Evolutionary conservation across 1,140 invertebrate species (phyloP).

Genomic region (Euura saliciscinereae): DNA sequence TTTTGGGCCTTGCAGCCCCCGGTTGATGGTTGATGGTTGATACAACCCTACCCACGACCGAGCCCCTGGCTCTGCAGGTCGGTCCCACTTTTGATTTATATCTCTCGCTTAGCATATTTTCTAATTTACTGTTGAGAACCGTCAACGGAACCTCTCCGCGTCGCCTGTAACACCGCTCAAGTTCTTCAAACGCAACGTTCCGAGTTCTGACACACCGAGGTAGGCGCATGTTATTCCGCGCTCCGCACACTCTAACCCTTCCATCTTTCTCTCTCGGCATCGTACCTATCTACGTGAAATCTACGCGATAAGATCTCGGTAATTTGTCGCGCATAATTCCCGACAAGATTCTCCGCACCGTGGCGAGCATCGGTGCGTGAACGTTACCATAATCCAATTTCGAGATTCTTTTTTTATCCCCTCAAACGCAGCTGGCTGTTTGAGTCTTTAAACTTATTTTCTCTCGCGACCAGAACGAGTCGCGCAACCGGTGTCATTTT

Average conservation of each 20-base stretch:
- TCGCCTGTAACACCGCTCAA: background rate
- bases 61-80: constrained; percentile 19
- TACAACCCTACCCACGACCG: background rate
- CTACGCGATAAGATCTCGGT: constrained; percentile 50
- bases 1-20: constrained; percentile 30
- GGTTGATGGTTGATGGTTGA: background rate
- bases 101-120: constrained; percentile 58
- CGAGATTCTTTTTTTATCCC: constrained; percentile 34
- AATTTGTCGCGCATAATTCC: constrained; percentile 47
- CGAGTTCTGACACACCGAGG: no score
- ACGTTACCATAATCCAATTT: constrained; percentile 54
- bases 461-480: background rate
- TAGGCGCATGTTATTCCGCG: background rate
- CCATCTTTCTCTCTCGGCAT: constrained; percentile 25
- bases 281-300: constrained; percentile 9
- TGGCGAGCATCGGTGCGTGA: constrained; percentile 33
- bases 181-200: background rate
- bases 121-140: constrained; percentile 57
- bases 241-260: constrained; percentile 26
- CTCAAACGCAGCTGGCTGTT: no score
- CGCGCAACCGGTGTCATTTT: constrained; percentile 4
- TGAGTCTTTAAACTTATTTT: constrained; percentile 9
- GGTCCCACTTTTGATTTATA: constrained; percentile 58
- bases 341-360: background rate
- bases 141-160: constrained; percentile 48